Base-by-base conservation (phyloP, 2,797 vertebrate species). In the Clarias laeviceps region DNA sequence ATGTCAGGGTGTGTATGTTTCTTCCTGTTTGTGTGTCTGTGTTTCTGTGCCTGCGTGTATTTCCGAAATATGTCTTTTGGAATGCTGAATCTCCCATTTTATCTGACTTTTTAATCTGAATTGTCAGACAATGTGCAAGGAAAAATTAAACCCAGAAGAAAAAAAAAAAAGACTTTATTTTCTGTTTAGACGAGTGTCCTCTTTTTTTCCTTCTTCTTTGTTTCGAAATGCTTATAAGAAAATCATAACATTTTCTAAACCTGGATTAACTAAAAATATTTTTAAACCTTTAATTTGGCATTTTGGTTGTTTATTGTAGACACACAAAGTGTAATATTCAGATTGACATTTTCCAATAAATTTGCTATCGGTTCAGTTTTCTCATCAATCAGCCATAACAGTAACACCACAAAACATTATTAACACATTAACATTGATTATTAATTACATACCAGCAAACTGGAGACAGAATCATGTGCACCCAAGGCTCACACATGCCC, bases 1-100 rank as follows among this genome's bases (percentile, higher is more conserved):
- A 93, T 92, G 92, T 93, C 93, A 92, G 88, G 76, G 92, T 89
- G 92, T 91, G 92, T 92, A 61, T 91, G 90, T 91, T 90, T 92
- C 91, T 90, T 92, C 91, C 89, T 90, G 91, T 93, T 87, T 83
- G 90, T 90, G 89, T 83, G 88, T 91, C 88, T 86, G 88, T 91
- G 81, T 91, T 90, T 88, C 85, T 90, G 88, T 85, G 85, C 92
- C 88, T 90, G 90, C 74, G 87, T 93, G 89, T 89, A 91, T 94
- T 90, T 88, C 61, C 80, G 82, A 88, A 54, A 88, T 92, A 86
- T 90, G 84, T 89, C 62, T 90, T 89, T 91, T 84, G 91, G 92
- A 93, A 93, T 91, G 92, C 93, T 89, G 85, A 93, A 91, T 89
- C 88, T 91, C 88, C 80, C 90, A 87, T 91, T 88, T 87, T 45